phyloP scores from a whole-genome alignment of 2,797 vertebrate species.

The Ispidina lecontei region DNA sequence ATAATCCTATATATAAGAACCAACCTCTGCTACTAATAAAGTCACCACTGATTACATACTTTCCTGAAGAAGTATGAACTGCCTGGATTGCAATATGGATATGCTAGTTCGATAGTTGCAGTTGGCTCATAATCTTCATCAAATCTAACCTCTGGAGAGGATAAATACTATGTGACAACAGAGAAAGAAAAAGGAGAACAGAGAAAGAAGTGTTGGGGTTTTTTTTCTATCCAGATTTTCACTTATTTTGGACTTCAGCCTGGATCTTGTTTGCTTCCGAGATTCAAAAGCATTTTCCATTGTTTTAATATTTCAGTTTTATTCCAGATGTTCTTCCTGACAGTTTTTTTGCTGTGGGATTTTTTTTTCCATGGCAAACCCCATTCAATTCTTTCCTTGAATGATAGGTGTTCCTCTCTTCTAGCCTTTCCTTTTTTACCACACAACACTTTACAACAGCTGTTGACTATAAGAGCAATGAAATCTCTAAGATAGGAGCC shows the following conservation, averaged over 20 bases:
- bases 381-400: neutral
- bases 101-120: neutral
- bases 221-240: conserved; percentile 1
- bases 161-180: neutral
- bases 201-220: neutral
- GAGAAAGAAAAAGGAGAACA: neutral
- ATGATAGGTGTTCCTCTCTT: neutral
- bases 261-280: neutral
- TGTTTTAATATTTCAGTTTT: conserved; percentile 26
- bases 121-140: neutral
- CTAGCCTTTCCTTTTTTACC: neutral
- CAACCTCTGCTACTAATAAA: neutral
- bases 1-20: neutral
- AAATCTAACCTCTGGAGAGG: neutral
- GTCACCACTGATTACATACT: neutral
- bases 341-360: neutral
- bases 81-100: neutral
- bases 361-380: neutral
- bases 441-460: neutral
- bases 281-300: conserved; percentile 37
- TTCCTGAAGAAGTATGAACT: neutral
- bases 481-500: neutral
- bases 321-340: conserved; percentile 34
- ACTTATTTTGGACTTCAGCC: neutral
- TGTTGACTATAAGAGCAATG: neutral